A percentile compares a stretch with the other conserved stretches of the same genome.
Evolutionary conservation across 1,140 invertebrate species (phyloP).

Genomic region (Cataglyphis hispanica): DNA sequence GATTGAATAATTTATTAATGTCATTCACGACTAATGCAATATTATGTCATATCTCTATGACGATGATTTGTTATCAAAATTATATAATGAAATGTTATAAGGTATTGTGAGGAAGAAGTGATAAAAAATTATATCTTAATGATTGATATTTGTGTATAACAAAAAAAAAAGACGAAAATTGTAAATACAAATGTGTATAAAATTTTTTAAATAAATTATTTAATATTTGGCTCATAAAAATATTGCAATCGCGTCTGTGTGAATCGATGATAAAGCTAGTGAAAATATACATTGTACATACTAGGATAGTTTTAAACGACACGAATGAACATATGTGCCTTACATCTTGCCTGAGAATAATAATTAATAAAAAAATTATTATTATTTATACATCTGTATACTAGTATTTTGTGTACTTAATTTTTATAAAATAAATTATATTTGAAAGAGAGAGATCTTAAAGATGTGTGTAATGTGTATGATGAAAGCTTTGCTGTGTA

Average conservation of each 20-base stretch:
- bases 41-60: slow-evolving; percentile 12
- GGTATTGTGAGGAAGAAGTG: neutral
- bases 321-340: slow-evolving; percentile 67
- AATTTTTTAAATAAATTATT: slow-evolving; percentile 62
- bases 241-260: slow-evolving; percentile 17
- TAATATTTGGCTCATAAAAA: slow-evolving; percentile 52
- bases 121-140: slow-evolving; percentile 42
- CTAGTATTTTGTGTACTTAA: slow-evolving; percentile 71
- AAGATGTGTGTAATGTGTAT: neutral
- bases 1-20: slow-evolving; percentile 36
- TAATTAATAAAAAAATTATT: slow-evolving; percentile 41
- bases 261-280: slow-evolving; percentile 41
- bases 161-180: slow-evolving; percentile 41
- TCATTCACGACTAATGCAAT: slow-evolving; percentile 10
- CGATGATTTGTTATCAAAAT: slow-evolving; percentile 56
- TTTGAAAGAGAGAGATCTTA: slow-evolving; percentile 11
- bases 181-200: slow-evolving; percentile 70
- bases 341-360: slow-evolving; percentile 72
- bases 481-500: neutral
- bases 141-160: slow-evolving; percentile 30
- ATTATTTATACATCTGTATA: slow-evolving; percentile 71
- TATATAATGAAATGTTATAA: neutral
- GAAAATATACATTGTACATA: slow-evolving; percentile 70
- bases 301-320: slow-evolving; percentile 51
- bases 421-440: slow-evolving; percentile 74